Conservation (phyloP, 2,113 vertebrate genomes). For the Uria aalge region DNA sequence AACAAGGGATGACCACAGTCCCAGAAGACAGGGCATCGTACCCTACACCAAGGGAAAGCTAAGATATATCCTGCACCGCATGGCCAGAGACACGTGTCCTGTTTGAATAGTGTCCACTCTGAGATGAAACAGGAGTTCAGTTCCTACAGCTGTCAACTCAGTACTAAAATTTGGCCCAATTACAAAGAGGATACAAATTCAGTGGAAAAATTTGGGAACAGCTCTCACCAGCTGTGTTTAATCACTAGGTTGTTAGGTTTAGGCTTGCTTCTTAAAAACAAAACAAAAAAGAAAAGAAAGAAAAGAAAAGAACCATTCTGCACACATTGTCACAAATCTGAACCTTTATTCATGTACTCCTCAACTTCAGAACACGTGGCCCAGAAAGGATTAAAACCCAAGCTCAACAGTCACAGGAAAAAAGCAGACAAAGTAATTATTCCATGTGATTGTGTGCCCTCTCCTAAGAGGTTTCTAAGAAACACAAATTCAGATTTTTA, state of each 20-base stretch:
- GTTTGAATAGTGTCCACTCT: not conserved
- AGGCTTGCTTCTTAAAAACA: not conserved
- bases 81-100: accelerated
- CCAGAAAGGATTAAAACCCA: not conserved
- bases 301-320: not conserved
- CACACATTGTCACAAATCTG: not conserved
- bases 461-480: not conserved
- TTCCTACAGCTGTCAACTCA: not conserved
- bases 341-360: accelerated
- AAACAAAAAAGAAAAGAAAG: accelerated
- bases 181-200: not conserved
- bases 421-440: not conserved
- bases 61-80: accelerated
- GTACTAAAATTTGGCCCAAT: not conserved
- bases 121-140: not conserved
- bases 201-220: not conserved
- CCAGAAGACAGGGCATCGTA: not conserved
- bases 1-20: not conserved
- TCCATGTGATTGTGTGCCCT: not conserved
- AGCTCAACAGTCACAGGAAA: not conserved
- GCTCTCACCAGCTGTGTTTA: not conserved
- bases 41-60: not conserved
- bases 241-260: not conserved
- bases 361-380: not conserved
- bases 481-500: not conserved